Percentiles rank a stretch among this genome's conserved stretches.
These are phyloP conservation scores for Plodia interpunctella DNA, from an alignment of 1,140 invertebrate species.

Conservation along the genomic window DNA sequence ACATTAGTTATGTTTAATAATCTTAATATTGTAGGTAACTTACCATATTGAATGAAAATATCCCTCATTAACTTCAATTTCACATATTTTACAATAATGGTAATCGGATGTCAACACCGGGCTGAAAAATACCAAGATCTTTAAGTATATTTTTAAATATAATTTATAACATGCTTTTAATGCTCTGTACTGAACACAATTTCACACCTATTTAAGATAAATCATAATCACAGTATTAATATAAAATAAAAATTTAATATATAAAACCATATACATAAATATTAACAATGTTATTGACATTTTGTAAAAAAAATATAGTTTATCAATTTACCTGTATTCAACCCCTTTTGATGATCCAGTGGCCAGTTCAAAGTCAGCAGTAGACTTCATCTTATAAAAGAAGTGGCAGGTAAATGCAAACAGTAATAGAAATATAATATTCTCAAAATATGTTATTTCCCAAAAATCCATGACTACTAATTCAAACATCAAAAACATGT, in stretches of 20 bases:
- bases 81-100: conserved; percentile 65
- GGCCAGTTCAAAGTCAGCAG: conserved; percentile 62
- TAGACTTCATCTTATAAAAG: conserved; percentile 78
- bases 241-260: too few species aligned
- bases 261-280: too few species aligned
- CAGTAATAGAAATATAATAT: conserved; percentile 79
- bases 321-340: conserved; percentile 59
- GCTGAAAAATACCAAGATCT: too few species aligned
- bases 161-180: too few species aligned
- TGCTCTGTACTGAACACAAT: too few species aligned
- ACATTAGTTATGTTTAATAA: too few species aligned
- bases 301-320: neutral
- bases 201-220: too few species aligned
- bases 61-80: conserved; percentile 68
- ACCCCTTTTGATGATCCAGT: conserved; percentile 54
- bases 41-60: conserved; percentile 70
- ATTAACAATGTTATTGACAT: too few species aligned
- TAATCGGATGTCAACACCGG: conserved; percentile 66
- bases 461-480: conserved; percentile 79
- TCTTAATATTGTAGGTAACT: conserved; percentile 20
- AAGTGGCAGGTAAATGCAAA: conserved; percentile 78
- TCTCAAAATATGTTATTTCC: conserved; percentile 83
- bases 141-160: too few species aligned
- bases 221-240: too few species aligned
- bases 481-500: conserved; percentile 83